Conservation (phyloP, 2,113 vertebrate species). For the Nycticryphes semicollaris region DNA sequence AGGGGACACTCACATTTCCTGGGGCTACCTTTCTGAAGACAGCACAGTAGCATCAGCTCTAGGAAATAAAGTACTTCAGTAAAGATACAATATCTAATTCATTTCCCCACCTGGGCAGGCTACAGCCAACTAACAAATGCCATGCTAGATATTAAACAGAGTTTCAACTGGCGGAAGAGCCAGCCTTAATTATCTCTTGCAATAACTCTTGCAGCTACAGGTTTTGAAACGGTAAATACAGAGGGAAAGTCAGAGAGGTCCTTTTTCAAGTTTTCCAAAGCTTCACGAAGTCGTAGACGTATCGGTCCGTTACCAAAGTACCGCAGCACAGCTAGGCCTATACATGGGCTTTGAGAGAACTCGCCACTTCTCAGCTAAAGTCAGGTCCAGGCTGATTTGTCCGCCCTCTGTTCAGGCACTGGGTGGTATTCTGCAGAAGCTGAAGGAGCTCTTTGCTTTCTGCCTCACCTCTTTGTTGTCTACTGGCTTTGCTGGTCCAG, state of each 20-base stretch:
- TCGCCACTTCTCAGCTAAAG: background rate
- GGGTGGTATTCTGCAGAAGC: background rate
- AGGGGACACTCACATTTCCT: background rate
- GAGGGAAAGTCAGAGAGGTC: background rate
- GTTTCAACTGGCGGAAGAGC: background rate
- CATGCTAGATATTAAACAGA: background rate
- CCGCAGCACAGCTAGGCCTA: background rate
- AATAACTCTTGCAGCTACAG: conserved; percentile 38
- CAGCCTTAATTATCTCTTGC: background rate
- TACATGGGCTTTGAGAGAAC: background rate
- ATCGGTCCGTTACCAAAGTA: background rate
- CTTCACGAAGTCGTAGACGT: background rate
- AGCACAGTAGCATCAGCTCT: conserved; percentile 9
- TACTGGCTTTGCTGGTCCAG: conserved; percentile 46
- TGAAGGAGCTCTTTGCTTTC: conserved; percentile 46
- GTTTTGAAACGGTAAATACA: background rate
- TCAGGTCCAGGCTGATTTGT: background rate
- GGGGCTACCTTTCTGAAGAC: conserved; percentile 11
- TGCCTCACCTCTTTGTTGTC: conserved; percentile 47
- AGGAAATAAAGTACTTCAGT: background rate
- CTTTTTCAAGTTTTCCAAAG: background rate
- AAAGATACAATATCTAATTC: background rate
- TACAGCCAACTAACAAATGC: background rate
- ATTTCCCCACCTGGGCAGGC: conserved; percentile 9
- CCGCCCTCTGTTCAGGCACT: background rate